Percentiles rank a stretch among this genome's conserved stretches.
Evolutionary conservation across 2,888 invertebrate species (phyloP).

Genomic region (Blastobasis lacticolella): DNA sequence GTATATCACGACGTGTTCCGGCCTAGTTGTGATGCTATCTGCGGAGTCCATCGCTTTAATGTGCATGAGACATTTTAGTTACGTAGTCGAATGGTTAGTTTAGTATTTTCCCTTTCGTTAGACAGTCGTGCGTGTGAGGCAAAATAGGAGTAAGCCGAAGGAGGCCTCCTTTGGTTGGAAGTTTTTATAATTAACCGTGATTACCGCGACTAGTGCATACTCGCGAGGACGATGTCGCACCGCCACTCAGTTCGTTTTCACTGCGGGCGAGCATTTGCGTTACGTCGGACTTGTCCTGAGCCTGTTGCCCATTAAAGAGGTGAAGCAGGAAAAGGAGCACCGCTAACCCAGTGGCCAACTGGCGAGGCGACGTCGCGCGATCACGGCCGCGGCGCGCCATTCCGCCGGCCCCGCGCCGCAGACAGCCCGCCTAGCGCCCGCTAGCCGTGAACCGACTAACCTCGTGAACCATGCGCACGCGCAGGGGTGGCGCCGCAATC

Average conservation of each 20-base stretch:
- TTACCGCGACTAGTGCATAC: too few species aligned
- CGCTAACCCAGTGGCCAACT: constrained; percentile 73
- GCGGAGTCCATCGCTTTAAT: constrained; percentile 10
- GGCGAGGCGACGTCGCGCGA: constrained; percentile 55
- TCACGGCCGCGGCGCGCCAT: constrained; percentile 59
- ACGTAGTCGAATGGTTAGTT: too few species aligned
- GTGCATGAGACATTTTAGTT: too few species aligned
- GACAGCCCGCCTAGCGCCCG: constrained; percentile 21
- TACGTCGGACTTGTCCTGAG: constrained; percentile 1
- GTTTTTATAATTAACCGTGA: too few species aligned
- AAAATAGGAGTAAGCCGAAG: not conserved
- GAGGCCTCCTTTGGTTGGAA: too few species aligned
- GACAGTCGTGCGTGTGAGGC: too few species aligned
- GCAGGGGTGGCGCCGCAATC: constrained; percentile 47
- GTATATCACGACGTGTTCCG: constrained; percentile 41
- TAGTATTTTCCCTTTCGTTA: too few species aligned
- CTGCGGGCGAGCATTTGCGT: not conserved
- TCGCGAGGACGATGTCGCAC: too few species aligned
- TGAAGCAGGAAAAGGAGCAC: constrained; percentile 68
- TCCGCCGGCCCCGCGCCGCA: constrained; percentile 52
- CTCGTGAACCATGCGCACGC: constrained; percentile 17
- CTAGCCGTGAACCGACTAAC: constrained; percentile 15
- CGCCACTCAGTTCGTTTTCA: too few species aligned
- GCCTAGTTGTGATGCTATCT: constrained; percentile 34
- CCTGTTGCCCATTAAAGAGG: constrained; percentile 53